Evolutionary conservation across 2,797 vertebrate species (phyloP).

Genomic region (Artibeus lituratus): DNA sequence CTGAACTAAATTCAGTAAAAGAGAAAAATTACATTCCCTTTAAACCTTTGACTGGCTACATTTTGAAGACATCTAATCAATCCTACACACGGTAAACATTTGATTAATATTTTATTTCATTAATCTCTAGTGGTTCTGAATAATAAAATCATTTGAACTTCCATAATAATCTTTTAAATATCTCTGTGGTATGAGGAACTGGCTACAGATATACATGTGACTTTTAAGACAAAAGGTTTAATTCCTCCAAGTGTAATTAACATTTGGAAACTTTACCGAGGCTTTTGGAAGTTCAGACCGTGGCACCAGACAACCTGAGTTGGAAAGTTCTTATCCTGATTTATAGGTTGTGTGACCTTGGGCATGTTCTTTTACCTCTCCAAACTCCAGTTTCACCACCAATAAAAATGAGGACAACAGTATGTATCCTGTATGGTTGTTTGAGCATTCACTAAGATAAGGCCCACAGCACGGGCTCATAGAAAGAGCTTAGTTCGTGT

Average conservation of each 20-base stretch:
- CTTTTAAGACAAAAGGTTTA: not conserved
- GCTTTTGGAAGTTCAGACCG: not conserved
- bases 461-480: not conserved
- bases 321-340: not conserved
- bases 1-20: not conserved
- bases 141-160: not conserved
- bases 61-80: not conserved
- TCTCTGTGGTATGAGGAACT: not conserved
- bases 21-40: not conserved
- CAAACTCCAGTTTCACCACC: not conserved
- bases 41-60: not conserved
- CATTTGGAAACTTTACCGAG: not conserved
- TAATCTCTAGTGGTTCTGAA: conserved; percentile 8
- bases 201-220: not conserved
- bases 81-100: not conserved
- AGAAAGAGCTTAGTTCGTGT: not conserved
- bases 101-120: not conserved
- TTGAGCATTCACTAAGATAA: not conserved
- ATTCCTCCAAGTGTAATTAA: not conserved
- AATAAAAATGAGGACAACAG: not conserved
- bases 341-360: not conserved
- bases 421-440: not conserved
- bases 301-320: not conserved
- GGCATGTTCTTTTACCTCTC: not conserved
- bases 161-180: not conserved